Evolutionary conservation across 2,113 vertebrate genomes (phyloP), one percentile per base, ranked within the genome.

Genomic region (Plecturocebus donacophilus): DNA sequence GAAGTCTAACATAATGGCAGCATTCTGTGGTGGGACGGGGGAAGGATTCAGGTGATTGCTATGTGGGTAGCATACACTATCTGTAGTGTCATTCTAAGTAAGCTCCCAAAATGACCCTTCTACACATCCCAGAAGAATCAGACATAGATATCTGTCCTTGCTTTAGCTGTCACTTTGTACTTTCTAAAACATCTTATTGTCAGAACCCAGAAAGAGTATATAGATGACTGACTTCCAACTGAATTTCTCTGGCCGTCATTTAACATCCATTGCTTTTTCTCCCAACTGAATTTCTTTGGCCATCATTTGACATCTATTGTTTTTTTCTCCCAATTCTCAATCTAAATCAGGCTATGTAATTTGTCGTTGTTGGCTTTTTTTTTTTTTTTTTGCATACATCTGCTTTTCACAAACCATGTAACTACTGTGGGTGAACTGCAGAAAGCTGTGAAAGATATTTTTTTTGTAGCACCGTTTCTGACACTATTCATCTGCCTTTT

Each of bases 321-420:
- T 38, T 92, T 92, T n/a, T 79, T 52, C 45, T 96, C 32, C 71
- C 27, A 83, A 35, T 91, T 96, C 66, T 94, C 81, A 92, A 58
- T 87, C 40, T 87, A 75, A n/a, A 45, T 81, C 54, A 95, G 17
- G 90, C 5, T 80, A 4, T 61, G 14, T 87, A 56, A 42, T 64
- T 64, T 64, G 61, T 32, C 32, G 61, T 6, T 64, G 61, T 64
- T 64, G 27, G 12, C 27, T 61, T 30, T 64, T 64, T 30, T 30
- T 30, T 61, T 58, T 58, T 58, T 40, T 35, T 81, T 82, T 87
- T 91, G 6, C 21, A 68, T 91, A 40, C 0, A 92, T 0, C 35
- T 92, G n/a, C 11, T 93, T 56, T 87, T 90, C 27, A 70, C 45
- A 96, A 80, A 89, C 73, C 61, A 91, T 54, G 68, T 17, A 85